Base-by-base conservation (phyloP, 2,113 vertebrate species). In the Ornithorhynchus anatinus region DNA sequence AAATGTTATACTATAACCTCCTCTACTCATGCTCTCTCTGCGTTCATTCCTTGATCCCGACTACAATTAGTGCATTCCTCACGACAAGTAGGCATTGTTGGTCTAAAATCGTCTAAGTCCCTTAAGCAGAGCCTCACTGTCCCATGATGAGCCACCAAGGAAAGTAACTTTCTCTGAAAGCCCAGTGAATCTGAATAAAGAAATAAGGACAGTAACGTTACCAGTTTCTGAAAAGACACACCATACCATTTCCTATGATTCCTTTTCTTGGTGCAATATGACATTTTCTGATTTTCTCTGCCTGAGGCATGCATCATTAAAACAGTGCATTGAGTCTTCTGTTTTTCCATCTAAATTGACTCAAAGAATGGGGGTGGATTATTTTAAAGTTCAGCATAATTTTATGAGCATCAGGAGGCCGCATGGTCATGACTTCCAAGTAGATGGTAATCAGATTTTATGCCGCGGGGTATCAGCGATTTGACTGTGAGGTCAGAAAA, bases 11-110 rank as follows among this genome's bases (percentile, higher is more conserved):
- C 69, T 72, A 80, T 20, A 74, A 62, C 22, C 0, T 6, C 43
- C 38, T 8, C 19, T 25, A n/a, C 20, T 35, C 62, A 59, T 0
- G 0, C 29, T 8, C 17, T 23, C 0, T 50, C 32, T 59, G 40
- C 22, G 40, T 52, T 72, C 82, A 29, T 61, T 63, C 52, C 72
- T 40, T 65, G 38, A 10, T 64, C 43, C 77, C 81, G 47, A 84
- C 52, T 29, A 59, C 15, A 5, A 39, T 48, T 44, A 54, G 25
- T 86, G 6, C 35, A 27, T 66, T 65, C 52, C 77, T 72, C 60
- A 39, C 51, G 74, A 81, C 81, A 89, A 77, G 50, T 84, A 72
- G 84, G 38, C 14, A 82, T 19, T 53, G 37, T 60, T 84, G 77
- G 17, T 36, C 36, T 66, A 84, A 89, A 48, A 37, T 25, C 36